Percentiles rank a stretch among this genome's conserved stretches.
phyloP scores from a whole-genome alignment of 2,888 invertebrate genomes.

The Nephrotoma guestfalica region DNA sequence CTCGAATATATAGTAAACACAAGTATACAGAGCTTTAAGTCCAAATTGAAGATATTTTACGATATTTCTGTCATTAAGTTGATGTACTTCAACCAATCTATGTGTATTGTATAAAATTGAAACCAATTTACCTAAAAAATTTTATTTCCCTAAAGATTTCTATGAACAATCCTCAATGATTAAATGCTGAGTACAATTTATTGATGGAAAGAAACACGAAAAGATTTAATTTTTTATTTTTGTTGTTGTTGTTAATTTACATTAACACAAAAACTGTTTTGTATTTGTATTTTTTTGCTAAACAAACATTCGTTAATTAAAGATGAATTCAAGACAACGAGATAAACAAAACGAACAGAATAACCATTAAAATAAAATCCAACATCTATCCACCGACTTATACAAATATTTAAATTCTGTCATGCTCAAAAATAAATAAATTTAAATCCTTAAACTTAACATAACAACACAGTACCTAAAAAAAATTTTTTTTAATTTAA shows the following conservation, averaged over 20 bases:
- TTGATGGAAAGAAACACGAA: neutral
- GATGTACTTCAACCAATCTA: neutral
- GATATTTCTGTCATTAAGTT: neutral
- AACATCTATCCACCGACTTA: neutral
- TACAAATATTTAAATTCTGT: neutral
- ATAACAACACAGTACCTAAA: neutral
- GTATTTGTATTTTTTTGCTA: neutral
- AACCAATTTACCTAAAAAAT: neutral
- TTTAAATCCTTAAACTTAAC: neutral
- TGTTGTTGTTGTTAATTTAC: neutral
- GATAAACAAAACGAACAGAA: neutral
- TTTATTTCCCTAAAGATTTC: neutral
- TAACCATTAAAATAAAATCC: neutral
- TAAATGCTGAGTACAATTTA: neutral
- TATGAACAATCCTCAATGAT: neutral
- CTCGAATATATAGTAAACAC: neutral
- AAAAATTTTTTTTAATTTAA: neutral
- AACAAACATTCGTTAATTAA: neutral
- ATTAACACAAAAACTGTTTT: neutral
- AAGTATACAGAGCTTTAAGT: neutral
- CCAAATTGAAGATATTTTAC: neutral
- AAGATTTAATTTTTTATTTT: neutral
- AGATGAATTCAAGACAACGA: neutral
- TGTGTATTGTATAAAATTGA: neutral
- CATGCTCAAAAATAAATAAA: neutral